Evolutionary conservation across 2,888 invertebrate genomes (phyloP).

Genomic region (Sepiola atlantica): DNA sequence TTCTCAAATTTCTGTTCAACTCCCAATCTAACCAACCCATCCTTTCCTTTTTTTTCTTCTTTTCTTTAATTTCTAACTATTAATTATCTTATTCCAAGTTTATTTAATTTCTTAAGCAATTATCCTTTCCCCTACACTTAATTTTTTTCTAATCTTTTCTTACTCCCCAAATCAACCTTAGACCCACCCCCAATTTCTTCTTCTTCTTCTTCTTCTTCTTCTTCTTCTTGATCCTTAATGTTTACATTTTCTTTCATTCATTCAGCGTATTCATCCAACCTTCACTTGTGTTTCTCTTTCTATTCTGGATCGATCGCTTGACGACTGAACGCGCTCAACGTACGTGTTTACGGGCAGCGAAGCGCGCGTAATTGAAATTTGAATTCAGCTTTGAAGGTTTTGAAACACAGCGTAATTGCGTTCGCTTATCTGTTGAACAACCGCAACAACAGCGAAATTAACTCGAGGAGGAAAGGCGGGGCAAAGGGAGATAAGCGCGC

Average conservation of each 20-base stretch:
- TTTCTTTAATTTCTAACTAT: too few species aligned
- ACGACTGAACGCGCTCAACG: background rate
- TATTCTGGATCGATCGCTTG: background rate
- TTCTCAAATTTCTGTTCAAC: too few species aligned
- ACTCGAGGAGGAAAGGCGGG: background rate
- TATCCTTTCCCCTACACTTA: background rate
- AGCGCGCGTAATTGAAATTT: background rate
- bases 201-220: background rate
- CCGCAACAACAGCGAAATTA: background rate
- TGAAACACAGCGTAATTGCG: background rate
- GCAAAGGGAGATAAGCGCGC: background rate
- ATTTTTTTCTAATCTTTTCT: background rate
- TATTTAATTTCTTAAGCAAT: background rate
- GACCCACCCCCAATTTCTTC: background rate
- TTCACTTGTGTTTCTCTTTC: background rate
- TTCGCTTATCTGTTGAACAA: background rate
- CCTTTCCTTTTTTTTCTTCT: too few species aligned
- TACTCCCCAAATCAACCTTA: background rate
- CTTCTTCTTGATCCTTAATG: background rate
- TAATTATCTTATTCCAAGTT: too few species aligned
- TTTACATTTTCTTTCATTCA: background rate
- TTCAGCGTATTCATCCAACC: background rate
- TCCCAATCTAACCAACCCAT: too few species aligned
- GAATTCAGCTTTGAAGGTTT: background rate
- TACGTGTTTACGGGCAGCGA: background rate